Percentiles rank a stretch among this genome's conserved stretches.
Conservation (phyloP, 1,140 invertebrate species). For the Leptonema lineaticorne region DNA sequence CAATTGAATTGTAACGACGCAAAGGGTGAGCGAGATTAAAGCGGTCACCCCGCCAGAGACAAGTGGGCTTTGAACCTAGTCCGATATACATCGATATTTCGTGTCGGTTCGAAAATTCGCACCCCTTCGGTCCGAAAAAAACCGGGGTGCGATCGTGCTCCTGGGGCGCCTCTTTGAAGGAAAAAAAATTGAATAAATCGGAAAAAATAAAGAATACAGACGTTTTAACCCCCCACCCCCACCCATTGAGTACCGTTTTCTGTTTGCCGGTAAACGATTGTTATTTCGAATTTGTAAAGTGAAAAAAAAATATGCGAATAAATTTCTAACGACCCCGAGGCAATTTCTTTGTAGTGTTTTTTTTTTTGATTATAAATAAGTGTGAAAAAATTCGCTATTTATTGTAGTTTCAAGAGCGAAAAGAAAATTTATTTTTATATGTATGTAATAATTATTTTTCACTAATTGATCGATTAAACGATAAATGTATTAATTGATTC, state of each 20-base stretch:
- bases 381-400: too few relatives aligned
- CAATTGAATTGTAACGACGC: conserved; percentile 29
- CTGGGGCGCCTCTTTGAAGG: not conserved
- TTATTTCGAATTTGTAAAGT: conserved; percentile 12
- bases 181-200: not conserved
- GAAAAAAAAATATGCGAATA: conserved; percentile 11
- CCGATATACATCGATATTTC: conserved; percentile 27
- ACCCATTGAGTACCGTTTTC: too few relatives aligned
- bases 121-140: not conserved
- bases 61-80: not conserved
- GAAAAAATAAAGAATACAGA: not conserved
- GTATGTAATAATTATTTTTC: too few relatives aligned
- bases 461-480: too few relatives aligned
- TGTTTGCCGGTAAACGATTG: conserved; percentile 6
- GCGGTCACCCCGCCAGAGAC: conserved; percentile 15
- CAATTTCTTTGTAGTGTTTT: not conserved
- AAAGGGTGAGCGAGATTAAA: conserved; percentile 27
- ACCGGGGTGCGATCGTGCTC: not conserved
- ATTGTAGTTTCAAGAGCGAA: too few relatives aligned
- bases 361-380: too few relatives aligned
- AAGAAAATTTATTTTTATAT: too few relatives aligned
- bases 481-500: too few relatives aligned
- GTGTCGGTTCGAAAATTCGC: conserved; percentile 27
- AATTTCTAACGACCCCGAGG: conserved; percentile 8
- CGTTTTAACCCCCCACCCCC: not conserved